Evolutionary conservation across 1,140 invertebrate species (phyloP), one percentile per base, ranked within the genome.

Genomic region (Conus ventricosus): DNA sequence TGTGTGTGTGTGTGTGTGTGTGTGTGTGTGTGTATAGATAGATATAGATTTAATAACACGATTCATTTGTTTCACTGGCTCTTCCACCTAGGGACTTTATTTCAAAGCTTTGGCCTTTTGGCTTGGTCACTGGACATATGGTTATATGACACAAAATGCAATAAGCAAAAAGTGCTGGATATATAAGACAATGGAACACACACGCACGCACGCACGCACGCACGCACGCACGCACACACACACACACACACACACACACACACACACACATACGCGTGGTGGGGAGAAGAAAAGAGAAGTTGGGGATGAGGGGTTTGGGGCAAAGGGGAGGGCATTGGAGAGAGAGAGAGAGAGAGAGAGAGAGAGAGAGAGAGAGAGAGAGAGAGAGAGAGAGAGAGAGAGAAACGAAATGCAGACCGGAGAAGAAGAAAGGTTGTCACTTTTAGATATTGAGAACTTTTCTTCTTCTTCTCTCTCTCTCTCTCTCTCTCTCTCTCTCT

Each of bases 251-350:
- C 10, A 63, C 60, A 11, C 10, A 20, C 11, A 20, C 15, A 25
- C 11, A 63, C 17, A 53, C 25, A 25, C 55, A 54, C n/a, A 84
- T 4, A 15, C 13, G 51, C 4, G 53, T 54, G 51, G 13, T 39
- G 53, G 25, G 7, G 84, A 60, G 57, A 55, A 63, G 55, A 17
- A 63, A 39, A 63, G 85, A 87, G 71, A 87, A 67, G 75, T 23
- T 75, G 85, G 75, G 85, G 25, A 25, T 75, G 85, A 87, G 67
- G 51, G n/a, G 51, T 13, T 13, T 17, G 55, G n/a, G 51, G n/a
- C 11, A n/a, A 53, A 57, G 51, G n/a, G 55, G 82, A 83, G 51
- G 8, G 71, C 1, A 53, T 5, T 7, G 5, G n/a, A 27, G 60
- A 39, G 15, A 27, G 25, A 76, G n/a, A 75, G 63, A 23, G 54